Base-by-base conservation (phyloP, 2,113 vertebrate species). In the Anser cygnoides region DNA sequence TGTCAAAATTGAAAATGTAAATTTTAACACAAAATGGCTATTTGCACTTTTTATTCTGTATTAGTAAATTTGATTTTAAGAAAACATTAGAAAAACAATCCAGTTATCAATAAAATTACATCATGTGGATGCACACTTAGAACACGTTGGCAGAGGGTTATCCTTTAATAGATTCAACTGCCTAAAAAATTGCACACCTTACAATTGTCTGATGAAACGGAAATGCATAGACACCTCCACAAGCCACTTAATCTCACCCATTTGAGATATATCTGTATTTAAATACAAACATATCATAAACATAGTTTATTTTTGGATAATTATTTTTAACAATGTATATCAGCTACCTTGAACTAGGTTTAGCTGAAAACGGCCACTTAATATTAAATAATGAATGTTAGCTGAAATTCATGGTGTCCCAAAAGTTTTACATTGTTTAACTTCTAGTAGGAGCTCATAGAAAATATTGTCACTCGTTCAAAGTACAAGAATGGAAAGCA, bases 31-130 rank as follows among this genome's bases (percentile, higher is more conserved):
- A 62, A 84, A 84, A 58, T 63, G 2, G 5, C 66, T 80, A 66
- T 91, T 81, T 87, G 78, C 20, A 33, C 3, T 23, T 89, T 63
- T 74, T 67, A 63, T 63, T 87, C 37, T 72, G 2, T 82, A 35
- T 87, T 82, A 82, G n/a, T 55, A 59, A 86, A 74, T 90, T 71
- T 54, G 14, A 33, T 84, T 73, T 86, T 57, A 62, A 6, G 3
- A 61, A 80, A 92, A 29, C 25, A n/a, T 71, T 37, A 63, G 8
- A 75, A 43, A 84, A 91, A 54, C 41, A 57, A 88, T 82, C 11
- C 44, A 63, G 25, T 81, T 94, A 85, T 87, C 67, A 83, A 58
- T 92, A 88, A 88, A 90, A 85, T 92, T 73, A 21, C 20, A 49
- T 76, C 54, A 21, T 29, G 6, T 26, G 33, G 11, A 76, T 72